Evolutionary conservation across 2,113 vertebrate genomes (phyloP).

Genomic region (Xenopus tropicalis): UCB_Xtro_10.0 CM004445.2:30952001-30952500

Average conservation of each 20-base stretch:
- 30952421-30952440: too few relatives aligned
- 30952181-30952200: neutral
- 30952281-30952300: conserved; percentile 31
- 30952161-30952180: neutral
- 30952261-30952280: conserved; percentile 39
- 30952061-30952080: too few relatives aligned
- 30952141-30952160: neutral
- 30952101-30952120: neutral
- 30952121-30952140: neutral
- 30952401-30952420: too few relatives aligned
- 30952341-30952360: neutral
- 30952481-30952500: too few relatives aligned
- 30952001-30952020: too few relatives aligned
- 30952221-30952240: conserved; percentile 24
- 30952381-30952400: too few relatives aligned
- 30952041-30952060: too few relatives aligned
- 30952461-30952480: too few relatives aligned
- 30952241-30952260: conserved; percentile 35
- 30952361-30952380: too few relatives aligned
- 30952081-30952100: neutral
- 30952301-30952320: conserved; percentile 21
- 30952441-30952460: too few relatives aligned
- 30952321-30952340: conserved; percentile 14
- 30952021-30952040: too few relatives aligned
- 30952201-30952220: conserved; percentile 31